phyloP scores from a whole-genome alignment of 1,140 invertebrate genomes.

The Vollenhovia emeryi region DNA sequence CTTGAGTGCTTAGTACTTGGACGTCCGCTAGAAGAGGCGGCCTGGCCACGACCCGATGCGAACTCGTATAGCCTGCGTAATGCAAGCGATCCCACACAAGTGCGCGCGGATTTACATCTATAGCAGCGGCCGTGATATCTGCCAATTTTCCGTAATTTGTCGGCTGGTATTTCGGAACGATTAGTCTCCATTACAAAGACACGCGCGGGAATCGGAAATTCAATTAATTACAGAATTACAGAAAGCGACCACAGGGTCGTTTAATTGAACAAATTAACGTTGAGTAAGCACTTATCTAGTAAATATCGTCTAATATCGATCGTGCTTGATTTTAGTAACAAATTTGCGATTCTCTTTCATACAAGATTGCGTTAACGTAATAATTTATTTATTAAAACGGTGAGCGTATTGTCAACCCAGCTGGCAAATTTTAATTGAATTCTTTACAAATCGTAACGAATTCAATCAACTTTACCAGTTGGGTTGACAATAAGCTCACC shows the following conservation, averaged over 20 bases:
- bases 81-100: not conserved
- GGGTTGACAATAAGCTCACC: too few relatives aligned
- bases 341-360: not conserved
- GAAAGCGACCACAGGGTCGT: too few relatives aligned
- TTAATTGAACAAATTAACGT: constrained; percentile 15
- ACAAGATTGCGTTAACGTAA: not conserved
- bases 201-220: not conserved
- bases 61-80: not conserved
- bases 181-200: not conserved
- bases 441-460: too few relatives aligned
- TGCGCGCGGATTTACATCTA: not conserved
- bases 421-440: too few relatives aligned
- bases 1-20: constrained; percentile 64
- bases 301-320: not conserved
- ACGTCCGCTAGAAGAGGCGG: constrained; percentile 32
- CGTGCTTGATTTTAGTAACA: not conserved
- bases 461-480: too few relatives aligned
- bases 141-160: not conserved
- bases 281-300: constrained; percentile 1
- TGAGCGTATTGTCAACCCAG: too few relatives aligned
- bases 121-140: not conserved
- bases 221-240: too few relatives aligned
- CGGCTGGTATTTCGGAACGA: not conserved
- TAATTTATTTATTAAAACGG: too few relatives aligned
- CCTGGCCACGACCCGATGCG: not conserved